Percentiles rank a stretch among this genome's conserved stretches.
phyloP scores from a whole-genome alignment of 2,888 invertebrate genomes.

The Nowickia ferox region DNA sequence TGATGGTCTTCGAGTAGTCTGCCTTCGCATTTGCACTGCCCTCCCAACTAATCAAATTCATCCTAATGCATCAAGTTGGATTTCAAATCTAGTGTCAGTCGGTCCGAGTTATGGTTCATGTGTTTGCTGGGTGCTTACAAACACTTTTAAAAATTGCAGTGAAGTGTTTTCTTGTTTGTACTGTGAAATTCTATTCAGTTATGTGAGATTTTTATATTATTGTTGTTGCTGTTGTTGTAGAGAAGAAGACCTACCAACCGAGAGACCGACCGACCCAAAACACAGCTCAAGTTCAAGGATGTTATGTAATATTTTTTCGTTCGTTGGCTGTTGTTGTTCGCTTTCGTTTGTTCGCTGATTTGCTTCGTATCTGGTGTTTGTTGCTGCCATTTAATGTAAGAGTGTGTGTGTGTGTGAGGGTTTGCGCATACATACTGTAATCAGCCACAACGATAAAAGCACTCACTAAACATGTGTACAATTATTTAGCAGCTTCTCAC shows the following conservation, averaged over 20 bases:
- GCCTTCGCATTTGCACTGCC: no score
- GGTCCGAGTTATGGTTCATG: no score
- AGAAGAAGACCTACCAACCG: slow-evolving; percentile 73
- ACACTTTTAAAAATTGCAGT: slow-evolving; percentile 22
- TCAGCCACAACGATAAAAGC: slow-evolving; percentile 37
- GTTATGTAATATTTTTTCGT: slow-evolving; percentile 79
- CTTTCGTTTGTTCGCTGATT: slow-evolving; percentile 17
- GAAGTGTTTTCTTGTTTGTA: slow-evolving; percentile 39
- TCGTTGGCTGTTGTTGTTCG: not conserved
- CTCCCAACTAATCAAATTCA: no score
- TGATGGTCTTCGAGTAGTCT: no score
- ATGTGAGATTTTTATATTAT: slow-evolving; percentile 49
- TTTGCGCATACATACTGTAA: slow-evolving; percentile 10
- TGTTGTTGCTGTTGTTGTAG: slow-evolving; percentile 30
- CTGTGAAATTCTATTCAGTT: slow-evolving; percentile 59
- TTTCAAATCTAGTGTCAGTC: no score
- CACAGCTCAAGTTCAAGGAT: slow-evolving; percentile 83
- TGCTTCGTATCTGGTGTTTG: slow-evolving; percentile 19
- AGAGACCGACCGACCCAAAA: slow-evolving; percentile 76
- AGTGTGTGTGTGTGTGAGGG: not conserved
- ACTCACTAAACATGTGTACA: slow-evolving; percentile 40
- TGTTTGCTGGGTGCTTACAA: no score
- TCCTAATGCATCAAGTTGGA: no score
- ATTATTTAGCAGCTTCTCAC: slow-evolving; percentile 12
- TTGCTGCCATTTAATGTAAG: not conserved